These are phyloP conservation scores for Anniella stebbinsi DNA, from an alignment of 2,797 vertebrate species.

Conservation along the genomic window DNA sequence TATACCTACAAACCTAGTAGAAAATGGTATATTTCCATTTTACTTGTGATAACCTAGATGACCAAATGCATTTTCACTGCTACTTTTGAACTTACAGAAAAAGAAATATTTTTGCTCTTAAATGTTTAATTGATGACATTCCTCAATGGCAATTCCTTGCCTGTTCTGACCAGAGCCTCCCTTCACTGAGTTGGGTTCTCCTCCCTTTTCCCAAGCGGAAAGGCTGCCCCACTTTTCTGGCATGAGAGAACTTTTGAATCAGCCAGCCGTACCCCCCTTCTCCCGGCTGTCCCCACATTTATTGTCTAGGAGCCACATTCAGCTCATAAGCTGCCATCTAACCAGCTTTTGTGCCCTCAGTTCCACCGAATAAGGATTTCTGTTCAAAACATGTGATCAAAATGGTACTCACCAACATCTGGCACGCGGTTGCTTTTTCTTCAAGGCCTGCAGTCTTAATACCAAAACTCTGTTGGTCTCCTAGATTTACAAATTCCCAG, in stretches of 20 bases:
- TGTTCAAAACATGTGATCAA: conserved; percentile 8
- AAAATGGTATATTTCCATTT: background rate
- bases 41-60: background rate
- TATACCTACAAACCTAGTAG: background rate
- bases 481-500: conserved; percentile 99
- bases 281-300: background rate
- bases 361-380: background rate
- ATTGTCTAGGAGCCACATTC: background rate
- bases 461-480: conserved; percentile 98
- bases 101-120: background rate
- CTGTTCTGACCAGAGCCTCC: background rate
- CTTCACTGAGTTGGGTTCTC: background rate
- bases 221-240: background rate
- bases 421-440: conserved; percentile 98
- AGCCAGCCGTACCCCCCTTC: background rate
- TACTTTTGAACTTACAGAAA: background rate
- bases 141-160: background rate
- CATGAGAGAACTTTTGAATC: background rate
- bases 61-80: background rate
- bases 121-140: background rate
- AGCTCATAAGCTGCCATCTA: background rate
- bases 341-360: background rate
- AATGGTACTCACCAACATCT: conserved; percentile 92
- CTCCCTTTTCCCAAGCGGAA: background rate
- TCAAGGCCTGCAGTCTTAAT: conserved; percentile 99